Evolutionary conservation across 2,888 invertebrate species (phyloP).

Genomic region (Drymonia ruficornis): DNA sequence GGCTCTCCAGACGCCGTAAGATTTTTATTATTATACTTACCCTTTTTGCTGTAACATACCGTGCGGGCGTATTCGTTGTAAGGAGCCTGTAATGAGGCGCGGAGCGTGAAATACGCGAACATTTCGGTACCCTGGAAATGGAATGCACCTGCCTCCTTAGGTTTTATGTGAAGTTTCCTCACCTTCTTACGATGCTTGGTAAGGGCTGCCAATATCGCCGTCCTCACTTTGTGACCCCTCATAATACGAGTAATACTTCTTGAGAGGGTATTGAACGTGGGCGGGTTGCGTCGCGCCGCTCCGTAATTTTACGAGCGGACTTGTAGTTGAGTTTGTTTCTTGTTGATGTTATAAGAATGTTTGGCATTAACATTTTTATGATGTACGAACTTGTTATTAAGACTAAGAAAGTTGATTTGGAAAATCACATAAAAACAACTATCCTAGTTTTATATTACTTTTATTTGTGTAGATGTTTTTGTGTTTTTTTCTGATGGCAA

Average conservation of each 20-base stretch:
- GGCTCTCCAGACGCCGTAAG: constrained; percentile 61
- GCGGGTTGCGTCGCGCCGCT: constrained; percentile 55
- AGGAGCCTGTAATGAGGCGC: constrained; percentile 72
- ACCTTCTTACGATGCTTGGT: constrained; percentile 76
- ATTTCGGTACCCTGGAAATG: constrained; percentile 79
- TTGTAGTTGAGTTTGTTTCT: constrained; percentile 58
- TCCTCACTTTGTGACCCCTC: constrained; percentile 83
- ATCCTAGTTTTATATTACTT: constrained; percentile 21
- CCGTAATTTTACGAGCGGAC: constrained; percentile 72
- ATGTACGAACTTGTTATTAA: constrained; percentile 49
- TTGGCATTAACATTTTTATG: constrained; percentile 61
- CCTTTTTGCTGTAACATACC: constrained; percentile 69
- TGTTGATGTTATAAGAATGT: constrained; percentile 59
- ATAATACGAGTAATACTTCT: constrained; percentile 81
- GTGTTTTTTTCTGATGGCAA: too few relatives aligned
- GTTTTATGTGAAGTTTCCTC: constrained; percentile 83
- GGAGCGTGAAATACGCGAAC: constrained; percentile 80
- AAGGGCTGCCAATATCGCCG: constrained; percentile 80
- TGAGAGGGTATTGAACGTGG: constrained; percentile 78
- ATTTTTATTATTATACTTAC: constrained; percentile 79
- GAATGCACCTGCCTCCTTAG: constrained; percentile 84
- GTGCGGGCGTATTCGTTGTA: constrained; percentile 59
- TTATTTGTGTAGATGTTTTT: too few relatives aligned
- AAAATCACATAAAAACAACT: constrained; percentile 27
- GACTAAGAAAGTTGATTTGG: constrained; percentile 30